Evolutionary conservation across 2,113 vertebrate genomes (phyloP).

Genomic region (Malaclemys terrapin): DNA sequence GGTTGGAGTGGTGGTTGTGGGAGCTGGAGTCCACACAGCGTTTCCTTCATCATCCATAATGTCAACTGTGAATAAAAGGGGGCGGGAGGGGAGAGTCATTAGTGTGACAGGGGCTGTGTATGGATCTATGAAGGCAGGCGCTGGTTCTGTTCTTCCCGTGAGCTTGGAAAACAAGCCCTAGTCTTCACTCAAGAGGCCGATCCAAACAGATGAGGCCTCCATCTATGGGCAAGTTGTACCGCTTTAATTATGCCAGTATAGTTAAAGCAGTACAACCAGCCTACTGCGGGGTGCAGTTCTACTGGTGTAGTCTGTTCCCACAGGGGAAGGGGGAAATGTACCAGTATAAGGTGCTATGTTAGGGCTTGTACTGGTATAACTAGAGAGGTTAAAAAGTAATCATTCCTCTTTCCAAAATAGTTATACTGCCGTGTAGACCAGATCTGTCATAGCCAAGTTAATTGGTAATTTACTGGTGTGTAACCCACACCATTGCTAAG

Average conservation of each 20-base stretch:
- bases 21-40: not conserved
- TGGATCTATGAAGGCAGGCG: not conserved
- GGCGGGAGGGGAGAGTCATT: not conserved
- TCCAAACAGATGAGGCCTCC: not conserved
- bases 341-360: not conserved
- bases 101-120: not conserved
- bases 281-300: not conserved
- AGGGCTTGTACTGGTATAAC: not conserved
- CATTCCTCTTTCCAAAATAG: not conserved
- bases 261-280: not conserved
- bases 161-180: not conserved
- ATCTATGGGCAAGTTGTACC: not conserved
- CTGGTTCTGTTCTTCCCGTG: not conserved
- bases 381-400: not conserved
- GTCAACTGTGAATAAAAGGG: constrained; percentile 32
- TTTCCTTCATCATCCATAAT: not conserved
- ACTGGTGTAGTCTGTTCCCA: not conserved
- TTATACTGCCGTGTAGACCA: not conserved
- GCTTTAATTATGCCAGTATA: not conserved
- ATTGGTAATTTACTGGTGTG: no score
- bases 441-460: not conserved
- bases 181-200: not conserved
- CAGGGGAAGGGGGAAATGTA: not conserved
- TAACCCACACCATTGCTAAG: not conserved
- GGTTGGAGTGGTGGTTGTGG: not conserved